phyloP scores from a whole-genome alignment of 1,140 invertebrate species.

The Neelides sp. region DNA sequence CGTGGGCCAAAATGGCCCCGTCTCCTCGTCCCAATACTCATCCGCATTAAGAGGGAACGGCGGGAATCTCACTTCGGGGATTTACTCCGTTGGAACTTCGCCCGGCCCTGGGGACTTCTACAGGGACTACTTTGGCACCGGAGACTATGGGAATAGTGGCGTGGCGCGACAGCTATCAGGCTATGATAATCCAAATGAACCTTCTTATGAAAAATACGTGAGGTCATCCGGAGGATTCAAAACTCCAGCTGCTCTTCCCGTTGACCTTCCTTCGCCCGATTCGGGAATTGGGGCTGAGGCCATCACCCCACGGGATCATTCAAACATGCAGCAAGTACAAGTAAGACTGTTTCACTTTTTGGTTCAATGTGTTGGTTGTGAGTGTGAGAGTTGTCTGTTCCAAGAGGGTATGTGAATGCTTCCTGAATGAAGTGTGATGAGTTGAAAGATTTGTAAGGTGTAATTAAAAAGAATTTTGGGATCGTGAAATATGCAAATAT shows the following conservation, averaged over 20 bases:
- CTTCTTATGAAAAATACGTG: neutral
- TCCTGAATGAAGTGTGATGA: no score
- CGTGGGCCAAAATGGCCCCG: constrained; percentile 8
- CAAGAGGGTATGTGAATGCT: no score
- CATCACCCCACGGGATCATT: constrained; percentile 75
- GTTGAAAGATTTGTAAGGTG: no score
- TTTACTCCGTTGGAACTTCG: constrained; percentile 16
- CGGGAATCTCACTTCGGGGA: constrained; percentile 8
- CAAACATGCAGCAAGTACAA: constrained; percentile 78
- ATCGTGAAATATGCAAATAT: no score
- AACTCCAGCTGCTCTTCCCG: constrained; percentile 38
- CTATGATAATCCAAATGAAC: constrained; percentile 12
- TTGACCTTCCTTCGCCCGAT: constrained; percentile 81
- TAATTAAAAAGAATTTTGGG: no score
- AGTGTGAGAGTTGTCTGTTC: no score
- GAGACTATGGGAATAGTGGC: constrained; percentile 26
- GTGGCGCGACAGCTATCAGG: constrained; percentile 15
- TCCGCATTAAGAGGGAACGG: constrained; percentile 12
- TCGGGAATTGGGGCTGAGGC: constrained; percentile 81
- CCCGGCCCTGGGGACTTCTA: constrained; percentile 21
- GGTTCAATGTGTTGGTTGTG: no score
- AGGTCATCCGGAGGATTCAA: constrained; percentile 3
- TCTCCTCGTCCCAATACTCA: constrained; percentile 19
- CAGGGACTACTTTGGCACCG: constrained; percentile 36
- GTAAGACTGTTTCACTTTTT: neutral